These are phyloP conservation scores for Araneus ventricosus DNA, from an alignment of 1,140 invertebrate species.

Conservation along the genomic window DNA sequence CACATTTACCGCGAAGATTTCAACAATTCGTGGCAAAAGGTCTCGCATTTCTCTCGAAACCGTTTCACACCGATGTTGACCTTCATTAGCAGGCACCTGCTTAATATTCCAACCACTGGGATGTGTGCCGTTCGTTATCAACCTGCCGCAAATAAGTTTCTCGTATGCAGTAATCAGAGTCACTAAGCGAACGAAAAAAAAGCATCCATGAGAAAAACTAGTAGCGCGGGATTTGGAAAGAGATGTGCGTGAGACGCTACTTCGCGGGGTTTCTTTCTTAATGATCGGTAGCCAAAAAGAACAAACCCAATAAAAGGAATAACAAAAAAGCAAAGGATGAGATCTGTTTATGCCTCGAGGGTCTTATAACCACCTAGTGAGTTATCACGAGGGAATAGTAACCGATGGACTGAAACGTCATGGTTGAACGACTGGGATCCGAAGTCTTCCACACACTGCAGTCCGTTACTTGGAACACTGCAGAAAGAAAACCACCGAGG, in stretches of 20 bases:
- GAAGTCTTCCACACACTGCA: not conserved
- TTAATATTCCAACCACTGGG: slow-evolving; percentile 35
- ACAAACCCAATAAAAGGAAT: not conserved
- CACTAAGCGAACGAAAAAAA: not conserved
- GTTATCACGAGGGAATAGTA: slow-evolving; percentile 32
- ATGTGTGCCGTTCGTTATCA: slow-evolving; percentile 35
- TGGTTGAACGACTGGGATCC: slow-evolving; percentile 44
- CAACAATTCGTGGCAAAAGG: not conserved
- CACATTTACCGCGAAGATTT: no score
- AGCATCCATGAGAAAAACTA: slow-evolving; percentile 39
- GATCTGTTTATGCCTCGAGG: slow-evolving; percentile 30
- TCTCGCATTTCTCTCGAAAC: slow-evolving; percentile 19
- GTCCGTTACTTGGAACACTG: slow-evolving; percentile 49
- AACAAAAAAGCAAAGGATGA: not conserved
- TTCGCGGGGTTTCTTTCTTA: slow-evolving; percentile 40
- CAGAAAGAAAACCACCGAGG: not conserved
- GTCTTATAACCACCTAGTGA: not conserved
- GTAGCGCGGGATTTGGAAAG: slow-evolving; percentile 28
- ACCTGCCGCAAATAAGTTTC: not conserved
- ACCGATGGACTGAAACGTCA: slow-evolving; percentile 14
- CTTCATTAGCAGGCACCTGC: slow-evolving; percentile 23
- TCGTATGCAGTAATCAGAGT: not conserved
- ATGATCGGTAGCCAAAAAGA: slow-evolving; percentile 9
- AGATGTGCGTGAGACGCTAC: slow-evolving; percentile 29
- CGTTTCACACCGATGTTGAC: not conserved